Base-by-base conservation (phyloP, 53 echinoderm and acorn worm species). In the Astropecten irregularis region DNA sequence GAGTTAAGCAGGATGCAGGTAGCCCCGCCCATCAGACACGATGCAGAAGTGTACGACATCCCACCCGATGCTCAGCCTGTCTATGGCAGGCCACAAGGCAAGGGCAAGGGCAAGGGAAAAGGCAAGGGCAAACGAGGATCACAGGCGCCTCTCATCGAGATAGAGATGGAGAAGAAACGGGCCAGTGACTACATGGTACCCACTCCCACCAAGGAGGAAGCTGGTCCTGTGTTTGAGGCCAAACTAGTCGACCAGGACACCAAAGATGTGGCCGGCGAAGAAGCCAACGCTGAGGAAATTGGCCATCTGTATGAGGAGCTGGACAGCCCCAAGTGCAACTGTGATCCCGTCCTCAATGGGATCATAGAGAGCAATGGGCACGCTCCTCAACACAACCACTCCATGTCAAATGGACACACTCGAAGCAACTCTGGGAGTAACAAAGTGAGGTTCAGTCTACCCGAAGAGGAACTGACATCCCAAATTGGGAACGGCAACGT, bases 111-210 rank as follows among this genome's bases (percentile, higher is more conserved):
- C 8, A 74, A 74, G 51, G 74, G 74, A 0, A 74, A 74, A 25
- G 74, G 74, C 9, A 74, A 74, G 39, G 55, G 56, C 0, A 74
- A 74, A 57, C 50, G 74, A 16, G 38, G 23, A 26, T 74, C 74
- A 38, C 74, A 74, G 40, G 57, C 57, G 34, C 56, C 56, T 4
- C 38, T 74, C 25, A 57, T 74, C 7, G 74, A 55, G 25, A 74
- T 74, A 38, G 56, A 56, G 38, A 34, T 74, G 54, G 74, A 49
- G 26, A 33, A 34, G 26, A 55, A 40, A 57, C 55, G 74, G 18
- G 26, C 20, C 74, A 74, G 74, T 18, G 74, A 74, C 55, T 74
- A 74, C 74, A 74, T 74, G 74, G 74, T 57, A 57, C 74, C 74
- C 8, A 56, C 74, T 7, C 27, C 58, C 26, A 14, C 56, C 40